Percentiles rank a stretch among this genome's conserved stretches.
Conservation (phyloP, 2,113 vertebrate species). For the Nannobrachium achirus region DNA sequence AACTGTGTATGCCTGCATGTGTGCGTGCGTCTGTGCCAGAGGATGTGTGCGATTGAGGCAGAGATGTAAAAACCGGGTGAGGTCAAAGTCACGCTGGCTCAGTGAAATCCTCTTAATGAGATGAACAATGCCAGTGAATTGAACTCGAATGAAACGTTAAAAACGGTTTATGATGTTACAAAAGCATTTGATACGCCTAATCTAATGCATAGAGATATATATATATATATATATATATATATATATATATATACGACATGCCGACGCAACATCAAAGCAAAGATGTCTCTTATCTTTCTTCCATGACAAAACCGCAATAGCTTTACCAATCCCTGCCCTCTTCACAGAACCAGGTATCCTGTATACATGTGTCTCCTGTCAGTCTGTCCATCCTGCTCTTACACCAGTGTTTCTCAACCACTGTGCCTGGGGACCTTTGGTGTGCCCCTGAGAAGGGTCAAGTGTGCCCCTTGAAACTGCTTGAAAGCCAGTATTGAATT, state of each 20-base stretch:
- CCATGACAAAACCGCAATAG: slow-evolving; percentile 14
- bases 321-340: slow-evolving; percentile 87
- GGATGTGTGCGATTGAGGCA: background rate
- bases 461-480: too few species aligned
- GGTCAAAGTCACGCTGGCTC: background rate
- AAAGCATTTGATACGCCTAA: too few species aligned
- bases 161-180: too few species aligned
- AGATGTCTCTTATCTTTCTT: background rate
- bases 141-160: background rate
- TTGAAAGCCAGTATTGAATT: too few species aligned
- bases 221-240: too few species aligned
- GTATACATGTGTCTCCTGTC: slow-evolving; percentile 80
- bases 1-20: background rate
- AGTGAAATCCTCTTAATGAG: slow-evolving; percentile 17
- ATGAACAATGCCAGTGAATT: background rate
- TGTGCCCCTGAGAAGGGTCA: too few species aligned
- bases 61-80: background rate
- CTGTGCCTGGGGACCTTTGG: too few species aligned
- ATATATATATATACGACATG: too few species aligned
- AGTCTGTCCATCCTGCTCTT: slow-evolving; percentile 73
- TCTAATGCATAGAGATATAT: too few species aligned
- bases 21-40: background rate
- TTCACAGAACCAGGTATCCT: slow-evolving; percentile 86
- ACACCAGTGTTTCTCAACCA: too few species aligned
- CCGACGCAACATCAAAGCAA: background rate